Evolutionary conservation across 2,113 vertebrate genomes (phyloP), one percentile per base, ranked within the genome.

Genomic region (Pteruthius melanotis): DNA sequence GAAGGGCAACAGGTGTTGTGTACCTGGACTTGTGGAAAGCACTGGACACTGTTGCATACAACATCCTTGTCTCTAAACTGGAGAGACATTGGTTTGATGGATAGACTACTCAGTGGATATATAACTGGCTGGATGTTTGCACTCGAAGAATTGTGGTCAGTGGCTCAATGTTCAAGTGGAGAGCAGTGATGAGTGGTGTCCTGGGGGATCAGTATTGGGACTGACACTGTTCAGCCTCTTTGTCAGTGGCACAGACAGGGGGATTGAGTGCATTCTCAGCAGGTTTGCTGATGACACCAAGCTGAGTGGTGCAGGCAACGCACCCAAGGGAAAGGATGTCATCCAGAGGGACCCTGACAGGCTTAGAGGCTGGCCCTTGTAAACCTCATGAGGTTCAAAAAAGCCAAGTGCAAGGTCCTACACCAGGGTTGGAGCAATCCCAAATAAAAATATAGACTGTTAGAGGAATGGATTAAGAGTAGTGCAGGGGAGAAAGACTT

Each of bases 171-270:
- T 44, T 6, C 27, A 59, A 37, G 44, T 31, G 71, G 31, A 42
- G n/a, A 31, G n/a, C 61, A 68, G 44, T 50, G 24, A 16, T 1
- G 7, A 50, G 44, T 40, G 42, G 26, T 49, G 20, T 42, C 21
- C 52, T 14, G 9, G 4, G 9, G 27, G 11, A 14, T 31, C 39
- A 26, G 12, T 33, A 6, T 0, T 37, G 31, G 27, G 37, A 4
- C 44, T 31, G 44, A 11, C 4, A 24, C 17, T 59, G 53, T 42
- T 44, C 53, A 30, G 27, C 71, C 17, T 12, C 30, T 42, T 10
- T 42, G 9, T 31, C 1, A 0, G 44, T 42, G 16, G 31, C 26
- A 31, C 1, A 0, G 35, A 9, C 26, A 50, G 52, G 33, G 44
- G 13, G 26, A 6, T 7, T 2, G 5, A 68, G 31, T 22, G 61